Percentiles rank a stretch among this genome's conserved stretches.
phyloP scores from a whole-genome alignment of 2,113 vertebrate genomes.

The Cavia porcellus region DNA sequence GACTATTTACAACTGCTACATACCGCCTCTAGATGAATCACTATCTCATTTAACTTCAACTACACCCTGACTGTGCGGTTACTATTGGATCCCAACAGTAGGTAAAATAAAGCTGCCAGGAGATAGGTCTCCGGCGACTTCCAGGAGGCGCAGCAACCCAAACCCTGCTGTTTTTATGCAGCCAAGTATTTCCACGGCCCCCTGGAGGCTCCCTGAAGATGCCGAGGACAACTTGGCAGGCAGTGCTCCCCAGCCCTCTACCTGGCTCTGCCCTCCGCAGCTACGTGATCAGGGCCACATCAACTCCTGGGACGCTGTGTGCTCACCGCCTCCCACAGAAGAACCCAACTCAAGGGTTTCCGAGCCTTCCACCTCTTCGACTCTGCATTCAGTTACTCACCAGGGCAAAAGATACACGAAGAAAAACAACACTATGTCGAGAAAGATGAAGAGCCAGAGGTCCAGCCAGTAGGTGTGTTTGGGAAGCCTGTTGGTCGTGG shows the following conservation, averaged over 20 bases:
- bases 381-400: conserved; percentile 12
- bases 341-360: not conserved
- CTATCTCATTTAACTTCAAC: not conserved
- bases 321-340: not conserved
- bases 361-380: not conserved
- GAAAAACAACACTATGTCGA: conserved; percentile 91
- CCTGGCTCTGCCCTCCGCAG: not conserved
- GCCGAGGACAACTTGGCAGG: not conserved
- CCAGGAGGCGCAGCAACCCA: not conserved
- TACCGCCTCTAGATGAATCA: not conserved
- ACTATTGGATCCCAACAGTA: not conserved
- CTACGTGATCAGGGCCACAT: rapidly evolving
- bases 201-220: not conserved
- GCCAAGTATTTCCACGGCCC: not conserved
- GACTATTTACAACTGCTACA: not conserved
- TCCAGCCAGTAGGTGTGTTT: conserved; percentile 96
- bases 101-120: not conserved
- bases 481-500: conserved; percentile 35
- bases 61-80: not conserved
- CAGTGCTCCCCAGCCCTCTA: not conserved
- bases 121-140: not conserved
- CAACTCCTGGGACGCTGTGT: too few relatives aligned
- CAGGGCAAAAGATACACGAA: conserved; percentile 90
- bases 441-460: conserved; percentile 92
- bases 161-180: not conserved